Evolutionary conservation across 2,113 vertebrate species (phyloP), one percentile per base, ranked within the genome.

Genomic region (Gobius niger): DNA sequence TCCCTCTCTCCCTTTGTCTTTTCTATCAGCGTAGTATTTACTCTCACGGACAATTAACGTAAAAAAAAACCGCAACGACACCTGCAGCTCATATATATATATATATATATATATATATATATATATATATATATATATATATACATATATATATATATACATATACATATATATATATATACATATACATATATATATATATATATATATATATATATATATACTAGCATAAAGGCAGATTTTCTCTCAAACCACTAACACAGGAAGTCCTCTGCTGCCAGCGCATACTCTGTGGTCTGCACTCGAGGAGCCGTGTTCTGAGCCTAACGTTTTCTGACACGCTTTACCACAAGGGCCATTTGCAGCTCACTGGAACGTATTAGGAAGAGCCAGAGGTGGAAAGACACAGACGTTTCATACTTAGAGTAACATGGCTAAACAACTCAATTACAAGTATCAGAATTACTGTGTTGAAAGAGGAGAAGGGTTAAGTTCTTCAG

Each of bases 281-380:
- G 7, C 57, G 40, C 73, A 64, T 13, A 16, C 49, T 67, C 44
- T 53, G 64, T 16, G 41, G 70, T 57, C 51, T 62, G 41, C 52
- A 47, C 19, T 19, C 44, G 62, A 52, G 59, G 54, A 72, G 56
- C 61, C 57, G 44, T 12, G 47, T 44, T 60, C 7, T 60, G 63
- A 77, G 44, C 46, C 47, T 74, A 63, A 77, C 72, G 63, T 54
- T 0, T 16, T 41, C 44, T 64, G 77, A 69, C 66, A 6, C 60
- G 34, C 62, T 80, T 65, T 18, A 57, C 64, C 63, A 47, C 12
- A 8, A 74, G 9, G 40, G 46, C 44, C 44, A 76, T 65, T 71
- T 44, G 7, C 50, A 52, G 14, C 34, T 49, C 7, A 9, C 70
- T 40, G 59, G 34, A 70, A 6, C 63, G 74, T 18, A 61, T 0